Conservation (phyloP, 2,113 vertebrate genomes). For the Gallinago media region DNA sequence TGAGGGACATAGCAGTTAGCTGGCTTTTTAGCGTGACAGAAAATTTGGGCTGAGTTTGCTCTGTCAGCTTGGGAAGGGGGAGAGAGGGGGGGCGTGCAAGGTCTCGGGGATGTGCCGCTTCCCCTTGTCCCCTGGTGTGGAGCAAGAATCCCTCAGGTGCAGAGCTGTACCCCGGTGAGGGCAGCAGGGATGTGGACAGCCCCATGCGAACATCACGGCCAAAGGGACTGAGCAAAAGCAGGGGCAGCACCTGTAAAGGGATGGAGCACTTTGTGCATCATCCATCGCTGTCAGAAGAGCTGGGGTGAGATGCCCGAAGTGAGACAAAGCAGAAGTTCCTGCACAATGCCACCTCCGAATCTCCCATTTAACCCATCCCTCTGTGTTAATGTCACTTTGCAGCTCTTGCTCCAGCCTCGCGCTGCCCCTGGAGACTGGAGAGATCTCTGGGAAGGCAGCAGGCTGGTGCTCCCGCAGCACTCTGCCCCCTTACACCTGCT, state of each 20-base stretch:
- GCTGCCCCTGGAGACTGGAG: not conserved
- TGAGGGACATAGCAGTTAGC: not conserved
- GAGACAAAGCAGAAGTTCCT: not conserved
- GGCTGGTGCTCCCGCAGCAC: not conserved
- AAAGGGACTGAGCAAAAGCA: not conserved
- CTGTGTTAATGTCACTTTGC: not conserved
- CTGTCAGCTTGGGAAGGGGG: not conserved
- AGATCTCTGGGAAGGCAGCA: not conserved
- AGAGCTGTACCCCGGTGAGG: fast-evolving
- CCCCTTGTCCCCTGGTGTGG: not conserved
- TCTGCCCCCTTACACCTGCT: not conserved
- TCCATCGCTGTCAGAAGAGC: not conserved
- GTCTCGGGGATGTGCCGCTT: too few species aligned
- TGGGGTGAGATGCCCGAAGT: not conserved
- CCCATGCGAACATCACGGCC: not conserved
- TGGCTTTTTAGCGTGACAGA: not conserved
- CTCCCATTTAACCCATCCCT: not conserved
- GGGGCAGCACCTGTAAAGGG: not conserved
- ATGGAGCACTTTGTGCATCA: not conserved
- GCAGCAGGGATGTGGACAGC: too few species aligned
- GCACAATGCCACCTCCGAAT: not conserved
- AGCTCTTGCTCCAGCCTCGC: not conserved
- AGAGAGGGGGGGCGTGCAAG: not conserved
- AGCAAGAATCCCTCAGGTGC: not conserved
- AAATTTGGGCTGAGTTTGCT: not conserved